phyloP scores from a whole-genome alignment of 2,797 vertebrate species.

The Lutra lutra region DNA sequence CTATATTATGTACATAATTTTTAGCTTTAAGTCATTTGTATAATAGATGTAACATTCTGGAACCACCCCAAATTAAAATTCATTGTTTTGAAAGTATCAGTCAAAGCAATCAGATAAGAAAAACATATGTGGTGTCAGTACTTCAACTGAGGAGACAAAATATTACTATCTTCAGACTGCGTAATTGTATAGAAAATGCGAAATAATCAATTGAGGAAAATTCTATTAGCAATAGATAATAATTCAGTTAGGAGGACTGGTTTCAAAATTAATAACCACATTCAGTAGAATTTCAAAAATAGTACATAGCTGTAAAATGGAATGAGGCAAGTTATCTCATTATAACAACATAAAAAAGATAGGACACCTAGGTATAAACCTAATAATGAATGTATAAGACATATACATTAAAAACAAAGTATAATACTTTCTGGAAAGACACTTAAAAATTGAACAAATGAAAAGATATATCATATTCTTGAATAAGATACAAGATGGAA shows the following conservation, averaged over 20 bases:
- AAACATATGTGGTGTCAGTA: background rate
- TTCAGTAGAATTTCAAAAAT: constrained; percentile 8
- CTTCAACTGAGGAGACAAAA: background rate
- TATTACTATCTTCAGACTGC: constrained; percentile 6
- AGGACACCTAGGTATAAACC: background rate
- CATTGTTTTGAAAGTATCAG: background rate
- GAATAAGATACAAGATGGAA: background rate
- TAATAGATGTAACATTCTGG: background rate
- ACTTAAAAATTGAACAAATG: constrained; percentile 14
- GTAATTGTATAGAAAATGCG: background rate
- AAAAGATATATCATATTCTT: background rate
- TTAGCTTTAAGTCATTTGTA: background rate
- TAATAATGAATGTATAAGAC: background rate
- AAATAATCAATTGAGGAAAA: constrained; percentile 3
- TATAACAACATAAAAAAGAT: background rate
- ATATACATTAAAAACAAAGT: background rate
- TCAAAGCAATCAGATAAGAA: background rate
- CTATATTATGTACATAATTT: background rate
- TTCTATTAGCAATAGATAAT: background rate
- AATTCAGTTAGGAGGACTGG: background rate
- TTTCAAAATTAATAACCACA: constrained; percentile 45
- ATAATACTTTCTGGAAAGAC: constrained; percentile 1
- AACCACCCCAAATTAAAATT: constrained; percentile 20
- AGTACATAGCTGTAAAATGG: constrained; percentile 6
- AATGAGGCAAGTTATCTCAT: constrained; percentile 10